Percentiles rank a stretch among this genome's conserved stretches.
phyloP scores from a whole-genome alignment of 2,888 invertebrate species.

The Myathropa florea region DNA sequence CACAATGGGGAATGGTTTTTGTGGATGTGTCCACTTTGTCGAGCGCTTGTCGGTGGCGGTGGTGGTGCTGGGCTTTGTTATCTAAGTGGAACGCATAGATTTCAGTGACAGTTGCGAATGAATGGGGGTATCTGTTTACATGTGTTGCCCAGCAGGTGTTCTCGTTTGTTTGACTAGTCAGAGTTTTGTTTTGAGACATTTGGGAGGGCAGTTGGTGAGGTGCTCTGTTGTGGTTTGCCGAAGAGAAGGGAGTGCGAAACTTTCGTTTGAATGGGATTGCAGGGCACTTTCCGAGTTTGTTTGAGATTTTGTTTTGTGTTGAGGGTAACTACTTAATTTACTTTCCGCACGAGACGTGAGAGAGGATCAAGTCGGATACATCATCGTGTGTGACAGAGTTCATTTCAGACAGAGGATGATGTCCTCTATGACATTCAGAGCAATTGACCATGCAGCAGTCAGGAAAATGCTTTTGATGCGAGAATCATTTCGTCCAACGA shows the following conservation, averaged over 20 bases:
- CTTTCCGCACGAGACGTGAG: too few species aligned
- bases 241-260: not conserved
- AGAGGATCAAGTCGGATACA: too few species aligned
- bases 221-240: not conserved
- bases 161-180: not conserved
- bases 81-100: not conserved
- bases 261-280: not conserved
- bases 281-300: not conserved
- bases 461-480: not conserved
- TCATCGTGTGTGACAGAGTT: too few species aligned
- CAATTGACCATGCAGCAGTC: not conserved
- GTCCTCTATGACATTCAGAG: too few species aligned
- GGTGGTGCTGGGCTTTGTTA: not conserved
- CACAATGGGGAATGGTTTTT: not conserved
- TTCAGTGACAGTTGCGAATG: not conserved
- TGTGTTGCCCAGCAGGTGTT: not conserved
- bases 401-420: too few species aligned
- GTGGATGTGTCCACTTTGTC: not conserved
- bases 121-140: not conserved
- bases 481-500: not conserved
- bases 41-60: too few species aligned
- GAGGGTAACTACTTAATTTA: not conserved
- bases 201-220: not conserved
- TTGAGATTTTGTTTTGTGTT: not conserved
- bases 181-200: not conserved